phyloP scores from a whole-genome alignment of 2,888 invertebrate genomes.

The Plebejus anna region DNA sequence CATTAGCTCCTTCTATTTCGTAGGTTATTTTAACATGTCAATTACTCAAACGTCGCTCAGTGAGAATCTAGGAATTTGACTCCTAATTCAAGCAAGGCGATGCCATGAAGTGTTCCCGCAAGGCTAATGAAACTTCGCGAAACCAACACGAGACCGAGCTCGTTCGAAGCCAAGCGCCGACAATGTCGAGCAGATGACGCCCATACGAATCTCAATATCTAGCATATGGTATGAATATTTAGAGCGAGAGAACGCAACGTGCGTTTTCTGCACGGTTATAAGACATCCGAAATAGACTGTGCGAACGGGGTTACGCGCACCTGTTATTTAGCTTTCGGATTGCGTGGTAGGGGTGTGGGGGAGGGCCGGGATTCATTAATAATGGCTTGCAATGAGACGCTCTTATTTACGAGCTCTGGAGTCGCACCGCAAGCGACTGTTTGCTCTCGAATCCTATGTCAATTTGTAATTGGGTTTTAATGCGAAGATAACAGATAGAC shows the following conservation, averaged over 20 bases:
- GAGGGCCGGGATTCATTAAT: conserved; percentile 75
- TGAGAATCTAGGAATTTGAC: conserved; percentile 43
- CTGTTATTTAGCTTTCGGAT: conserved; percentile 76
- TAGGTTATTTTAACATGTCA: neutral
- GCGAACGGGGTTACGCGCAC: conserved; percentile 80
- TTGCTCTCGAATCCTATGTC: conserved; percentile 40
- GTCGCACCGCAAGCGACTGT: conserved; percentile 61
- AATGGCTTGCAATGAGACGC: conserved; percentile 76
- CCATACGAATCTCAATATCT: conserved; percentile 77
- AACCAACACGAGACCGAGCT: conserved; percentile 65
- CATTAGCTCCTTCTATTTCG: neutral
- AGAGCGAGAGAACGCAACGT: conserved; percentile 71
- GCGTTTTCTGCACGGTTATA: conserved; percentile 73
- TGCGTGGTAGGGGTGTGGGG: conserved; percentile 56
- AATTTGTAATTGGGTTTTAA: conserved; percentile 26
- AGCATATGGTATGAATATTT: conserved; percentile 77
- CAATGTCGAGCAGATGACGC: conserved; percentile 75
- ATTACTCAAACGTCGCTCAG: neutral
- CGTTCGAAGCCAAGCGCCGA: conserved; percentile 65
- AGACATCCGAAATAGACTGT: conserved; percentile 80
- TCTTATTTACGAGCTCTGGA: conserved; percentile 76
- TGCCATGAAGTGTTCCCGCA: conserved; percentile 64
- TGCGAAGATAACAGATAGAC: conserved; percentile 6
- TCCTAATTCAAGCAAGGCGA: conserved; percentile 64
- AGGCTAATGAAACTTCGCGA: conserved; percentile 72